A percentile compares a stretch with the other conserved stretches of the same genome.
These are phyloP conservation scores for Taenaris catops DNA, from an alignment of 2,888 invertebrate genomes.

Conservation along the genomic window DNA sequence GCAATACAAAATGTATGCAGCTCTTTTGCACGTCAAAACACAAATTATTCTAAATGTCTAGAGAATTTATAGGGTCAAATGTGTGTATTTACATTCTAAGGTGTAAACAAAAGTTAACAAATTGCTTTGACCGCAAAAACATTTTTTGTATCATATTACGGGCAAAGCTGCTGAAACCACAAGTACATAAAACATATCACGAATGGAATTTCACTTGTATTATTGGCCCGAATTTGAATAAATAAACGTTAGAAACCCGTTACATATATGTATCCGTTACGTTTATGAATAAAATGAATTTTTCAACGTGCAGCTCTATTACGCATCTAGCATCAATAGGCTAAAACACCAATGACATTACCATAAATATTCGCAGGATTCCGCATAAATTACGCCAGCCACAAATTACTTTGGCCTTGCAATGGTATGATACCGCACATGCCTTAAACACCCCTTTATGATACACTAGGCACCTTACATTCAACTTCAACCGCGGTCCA, in stretches of 20 bases:
- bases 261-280: constrained; percentile 43
- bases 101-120: constrained; percentile 9
- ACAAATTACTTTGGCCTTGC: no score
- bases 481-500: no score
- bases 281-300: constrained; percentile 39
- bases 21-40: no score
- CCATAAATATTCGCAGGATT: no score
- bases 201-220: constrained; percentile 24
- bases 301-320: constrained; percentile 30
- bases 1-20: background rate
- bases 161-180: constrained; percentile 1
- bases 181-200: constrained; percentile 7
- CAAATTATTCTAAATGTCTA: constrained; percentile 7
- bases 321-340: constrained; percentile 41
- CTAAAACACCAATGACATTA: no score
- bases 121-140: constrained; percentile 1
- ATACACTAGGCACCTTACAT: no score
- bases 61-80: constrained; percentile 1
- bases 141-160: constrained; percentile 6
- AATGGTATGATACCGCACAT: no score
- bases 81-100: constrained; percentile 4
- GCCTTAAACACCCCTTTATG: no score
- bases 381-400: no score
- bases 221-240: constrained; percentile 22
- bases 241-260: constrained; percentile 31